Evolutionary conservation across 2,113 vertebrate genomes (phyloP).

Genomic region (Miniopterus natalensis): DNA sequence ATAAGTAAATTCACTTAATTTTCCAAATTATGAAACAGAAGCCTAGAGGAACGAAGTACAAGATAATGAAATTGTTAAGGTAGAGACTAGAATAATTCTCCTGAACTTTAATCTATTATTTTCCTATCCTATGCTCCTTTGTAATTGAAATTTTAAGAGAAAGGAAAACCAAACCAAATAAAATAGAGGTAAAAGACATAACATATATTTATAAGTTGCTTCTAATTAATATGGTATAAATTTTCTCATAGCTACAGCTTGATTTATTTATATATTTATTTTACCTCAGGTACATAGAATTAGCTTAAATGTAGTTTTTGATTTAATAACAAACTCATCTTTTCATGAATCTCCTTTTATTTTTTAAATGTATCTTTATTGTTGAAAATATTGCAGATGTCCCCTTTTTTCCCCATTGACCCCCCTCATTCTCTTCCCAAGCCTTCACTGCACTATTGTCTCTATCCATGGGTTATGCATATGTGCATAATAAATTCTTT

Average conservation of each 20-base stretch:
- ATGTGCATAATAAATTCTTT: no score
- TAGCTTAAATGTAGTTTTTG: background rate
- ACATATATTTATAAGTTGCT: background rate
- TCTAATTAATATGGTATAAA: background rate
- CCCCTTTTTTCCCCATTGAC: no score
- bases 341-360: background rate
- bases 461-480: no score
- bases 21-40: conserved; percentile 25
- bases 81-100: background rate
- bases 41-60: background rate
- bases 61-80: background rate
- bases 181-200: background rate
- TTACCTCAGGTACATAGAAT: background rate
- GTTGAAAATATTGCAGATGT: no score
- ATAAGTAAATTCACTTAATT: background rate
- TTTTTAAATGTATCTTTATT: no score
- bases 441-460: no score
- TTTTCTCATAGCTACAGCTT: conserved; percentile 21
- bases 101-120: background rate
- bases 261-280: conserved; percentile 24
- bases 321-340: background rate
- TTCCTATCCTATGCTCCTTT: background rate
- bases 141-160: background rate
- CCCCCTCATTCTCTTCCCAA: no score
- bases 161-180: background rate